Percentiles rank a stretch among this genome's conserved stretches.
These are phyloP conservation scores for Aurelia sp. DNA, from an alignment of 30 jellyfish, hydroid and myxozoan genomes.

Conservation along the genomic window DNA sequence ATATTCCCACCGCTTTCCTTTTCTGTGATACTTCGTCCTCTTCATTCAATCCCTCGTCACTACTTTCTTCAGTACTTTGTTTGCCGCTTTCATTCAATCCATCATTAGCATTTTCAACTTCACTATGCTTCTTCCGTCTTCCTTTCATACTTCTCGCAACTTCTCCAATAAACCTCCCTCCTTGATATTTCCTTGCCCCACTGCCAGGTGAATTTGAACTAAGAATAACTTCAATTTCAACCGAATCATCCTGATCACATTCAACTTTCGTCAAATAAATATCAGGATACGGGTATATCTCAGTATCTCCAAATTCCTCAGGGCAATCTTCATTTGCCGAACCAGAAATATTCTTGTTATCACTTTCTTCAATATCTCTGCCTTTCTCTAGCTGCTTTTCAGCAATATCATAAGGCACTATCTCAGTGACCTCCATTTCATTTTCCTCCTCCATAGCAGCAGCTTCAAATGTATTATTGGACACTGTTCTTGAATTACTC, in stretches of 20 bases:
- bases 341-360: background rate
- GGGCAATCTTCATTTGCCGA: background rate
- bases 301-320: constrained; percentile 33
- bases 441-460: background rate
- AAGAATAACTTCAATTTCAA: constrained; percentile 57
- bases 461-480: background rate
- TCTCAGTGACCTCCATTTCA: constrained; percentile 46
- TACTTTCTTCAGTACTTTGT: background rate
- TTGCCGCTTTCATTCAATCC: background rate
- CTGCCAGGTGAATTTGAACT: constrained; percentile 46
- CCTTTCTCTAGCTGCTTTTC: constrained; percentile 6
- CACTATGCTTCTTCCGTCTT: background rate
- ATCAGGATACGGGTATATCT: constrained; percentile 59
- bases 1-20: no score
- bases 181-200: constrained; percentile 58
- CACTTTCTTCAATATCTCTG: background rate
- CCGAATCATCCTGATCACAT: constrained; percentile 51
- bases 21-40: background rate
- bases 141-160: constrained; percentile 32
- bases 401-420: constrained; percentile 48
- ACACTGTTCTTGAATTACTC: no score
- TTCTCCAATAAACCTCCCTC: constrained; percentile 50
- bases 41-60: background rate
- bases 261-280: background rate
- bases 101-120: background rate